phyloP scores from a whole-genome alignment of 2,888 invertebrate species.

The Colletes collaris region DNA sequence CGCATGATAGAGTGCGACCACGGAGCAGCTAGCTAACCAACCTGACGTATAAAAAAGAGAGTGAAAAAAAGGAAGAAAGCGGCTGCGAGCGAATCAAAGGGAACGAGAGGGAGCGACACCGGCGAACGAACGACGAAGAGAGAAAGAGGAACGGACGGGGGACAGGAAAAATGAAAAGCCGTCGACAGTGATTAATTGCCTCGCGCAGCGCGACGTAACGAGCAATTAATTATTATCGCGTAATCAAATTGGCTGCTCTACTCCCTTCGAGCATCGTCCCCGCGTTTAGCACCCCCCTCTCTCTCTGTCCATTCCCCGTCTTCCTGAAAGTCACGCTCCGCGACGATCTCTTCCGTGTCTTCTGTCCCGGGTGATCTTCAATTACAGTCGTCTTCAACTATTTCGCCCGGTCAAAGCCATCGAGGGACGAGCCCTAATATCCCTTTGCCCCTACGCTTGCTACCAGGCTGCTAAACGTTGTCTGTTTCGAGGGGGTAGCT shows the following conservation, averaged over 20 bases:
- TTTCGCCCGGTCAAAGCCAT: too few relatives aligned
- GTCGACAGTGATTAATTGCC: constrained; percentile 74
- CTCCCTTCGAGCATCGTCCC: constrained; percentile 28
- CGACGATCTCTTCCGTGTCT: constrained; percentile 31
- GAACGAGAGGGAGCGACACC: constrained; percentile 45
- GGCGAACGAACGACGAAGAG: constrained; percentile 7
- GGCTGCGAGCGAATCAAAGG: constrained; percentile 54
- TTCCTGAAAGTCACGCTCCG: constrained; percentile 1
- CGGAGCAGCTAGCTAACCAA: constrained; percentile 56
- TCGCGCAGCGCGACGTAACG: constrained; percentile 67
- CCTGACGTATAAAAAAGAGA: constrained; percentile 46
- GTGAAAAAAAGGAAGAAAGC: constrained; percentile 23
- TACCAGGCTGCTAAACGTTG: too few relatives aligned
- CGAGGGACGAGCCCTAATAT: too few relatives aligned
- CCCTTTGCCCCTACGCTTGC: too few relatives aligned
- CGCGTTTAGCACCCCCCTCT: constrained; percentile 8
- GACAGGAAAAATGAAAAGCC: constrained; percentile 69
- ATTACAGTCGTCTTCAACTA: too few relatives aligned
- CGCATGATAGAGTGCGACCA: constrained; percentile 73
- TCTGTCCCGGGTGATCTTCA: constrained; percentile 33
- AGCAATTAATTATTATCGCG: constrained; percentile 78
- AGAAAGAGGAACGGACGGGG: constrained; percentile 49
- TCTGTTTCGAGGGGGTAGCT: too few relatives aligned
- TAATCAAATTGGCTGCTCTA: constrained; percentile 71
- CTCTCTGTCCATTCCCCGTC: constrained; percentile 18